Base-by-base conservation (phyloP, 1,140 invertebrate genomes). In the Cydia pomonella region DNA sequence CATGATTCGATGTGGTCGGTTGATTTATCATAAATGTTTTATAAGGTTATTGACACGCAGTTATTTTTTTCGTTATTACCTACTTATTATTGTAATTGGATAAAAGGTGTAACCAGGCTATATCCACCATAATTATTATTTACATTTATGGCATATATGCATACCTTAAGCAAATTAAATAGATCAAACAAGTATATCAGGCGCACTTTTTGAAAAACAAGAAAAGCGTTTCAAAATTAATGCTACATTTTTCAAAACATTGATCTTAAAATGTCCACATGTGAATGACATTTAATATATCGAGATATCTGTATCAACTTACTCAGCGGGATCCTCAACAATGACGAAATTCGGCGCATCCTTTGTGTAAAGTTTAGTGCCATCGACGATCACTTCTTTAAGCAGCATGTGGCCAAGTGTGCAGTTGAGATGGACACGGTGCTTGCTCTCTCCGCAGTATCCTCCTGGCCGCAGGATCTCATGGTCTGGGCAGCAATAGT, bases 311-410 rank as follows among this genome's bases (percentile, higher is more conserved):
- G 9, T 38, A 38, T 38, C 33, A 38, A 85, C 89, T 86, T 76
- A 92, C 91, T 83, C 72, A 29, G 75, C 73, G n/a, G 90, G 85
- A 73, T 92, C 85, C 62, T 90, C 86, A 18, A 83, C 86, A 69
- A 90, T 88, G 0, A 88, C 76, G 38, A 84, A 91, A 16, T 76
- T 77, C 0, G 91, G 90, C 0, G 89, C 81, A 71, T 92, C 90
- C 50, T 76, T 63, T 0, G 91, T 92, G 41, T 85, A 87, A 1
- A 92, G 73, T 73, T 88, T 90, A 71, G 85, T 77, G 0, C 90
- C 90, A 3, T 84, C 77, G 0, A 90, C 33, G 9, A 89, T 77
- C 23, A 88, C 76, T 13, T 92, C 87, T 44, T 74, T 84, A 1
- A 92, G 82, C 3, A 92, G 76, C 82, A 91, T 82, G 2, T 80